phyloP scores from a whole-genome alignment of 1,140 invertebrate genomes.

The Drosophila sucinea region DNA sequence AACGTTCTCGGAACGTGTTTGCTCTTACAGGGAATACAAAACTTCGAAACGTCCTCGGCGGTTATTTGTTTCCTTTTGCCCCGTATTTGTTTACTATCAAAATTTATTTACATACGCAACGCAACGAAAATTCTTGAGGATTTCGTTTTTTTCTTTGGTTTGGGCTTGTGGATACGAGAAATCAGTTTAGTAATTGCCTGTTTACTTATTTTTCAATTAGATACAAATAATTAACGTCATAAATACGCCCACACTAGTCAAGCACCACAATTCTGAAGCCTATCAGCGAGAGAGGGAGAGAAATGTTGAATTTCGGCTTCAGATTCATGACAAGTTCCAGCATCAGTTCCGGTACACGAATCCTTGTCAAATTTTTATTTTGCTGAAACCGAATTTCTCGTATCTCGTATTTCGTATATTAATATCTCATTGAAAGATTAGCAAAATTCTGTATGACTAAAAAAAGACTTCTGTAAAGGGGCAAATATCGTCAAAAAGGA shows the following conservation, averaged over 20 bases:
- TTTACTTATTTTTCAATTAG: constrained; percentile 78
- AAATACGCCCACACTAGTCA: constrained; percentile 58
- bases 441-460: too few species aligned
- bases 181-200: constrained; percentile 47
- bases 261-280: not conserved
- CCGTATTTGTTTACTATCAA: constrained; percentile 53
- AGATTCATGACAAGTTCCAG: not conserved
- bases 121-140: constrained; percentile 15
- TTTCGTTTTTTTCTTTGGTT: constrained; percentile 23
- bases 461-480: too few species aligned
- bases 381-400: too few species aligned
- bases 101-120: constrained; percentile 40
- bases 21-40: not conserved
- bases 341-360: too few species aligned
- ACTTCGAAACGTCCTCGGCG: not conserved
- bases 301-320: not conserved
- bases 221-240: constrained; percentile 69
- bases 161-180: constrained; percentile 28
- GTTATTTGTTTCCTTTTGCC: not conserved
- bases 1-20: not conserved
- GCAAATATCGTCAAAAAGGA: too few species aligned
- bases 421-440: not conserved
- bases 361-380: too few species aligned
- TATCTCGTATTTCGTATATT: too few species aligned
- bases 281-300: not conserved